Evolutionary conservation across 2,888 invertebrate genomes (phyloP), one percentile per base, ranked within the genome.

Genomic region (Escarpia spicata): DNA sequence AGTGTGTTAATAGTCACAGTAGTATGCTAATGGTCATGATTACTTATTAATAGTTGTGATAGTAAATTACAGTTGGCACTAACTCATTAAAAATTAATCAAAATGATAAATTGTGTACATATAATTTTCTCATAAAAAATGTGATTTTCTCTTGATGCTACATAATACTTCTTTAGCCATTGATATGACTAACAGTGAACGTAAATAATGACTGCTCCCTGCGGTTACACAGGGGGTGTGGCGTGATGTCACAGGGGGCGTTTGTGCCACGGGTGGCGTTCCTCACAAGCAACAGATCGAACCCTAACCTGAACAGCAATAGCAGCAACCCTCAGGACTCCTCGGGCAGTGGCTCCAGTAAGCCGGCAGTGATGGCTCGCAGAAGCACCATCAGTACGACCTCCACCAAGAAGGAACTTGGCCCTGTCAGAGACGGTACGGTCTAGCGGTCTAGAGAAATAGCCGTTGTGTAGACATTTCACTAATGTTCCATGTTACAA

Each of bases 191-290:
- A 31, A 43, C 92, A 43, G 43, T 43, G 92, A 52, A 90, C 89
- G 3, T 92, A 75, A 43, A 90, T 75, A 52, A 92, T 37, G 43
- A 75, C n/a, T 92, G 31, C 43, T 52, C 43, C 15, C 44, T 43
- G 26, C 43, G 37, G 43, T 31, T 43, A 91, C 19, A 52, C 37
- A 44, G 31, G 45, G 91, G 43, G 4, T 37, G 45, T 43, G 91
- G 45, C 15, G 37, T 45, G 91, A 37, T 37, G 45, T 52, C 44
- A n/a, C 75, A 75, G 75, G 92, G 92, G 43, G 10, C 91, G 8
- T 93, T 93, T 31, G 91, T 93, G 10, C 93, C 93, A 2, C 93
- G 93, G 10, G 93, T 93, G 45, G 93, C 93, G 8, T 93, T 93
- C 91, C 92, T 93, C n/a, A 43, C 60, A 19, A 31, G 31, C 9